Base-by-base conservation (phyloP, 2,797 vertebrate species). In the Lagocephalus sceleratus region DNA sequence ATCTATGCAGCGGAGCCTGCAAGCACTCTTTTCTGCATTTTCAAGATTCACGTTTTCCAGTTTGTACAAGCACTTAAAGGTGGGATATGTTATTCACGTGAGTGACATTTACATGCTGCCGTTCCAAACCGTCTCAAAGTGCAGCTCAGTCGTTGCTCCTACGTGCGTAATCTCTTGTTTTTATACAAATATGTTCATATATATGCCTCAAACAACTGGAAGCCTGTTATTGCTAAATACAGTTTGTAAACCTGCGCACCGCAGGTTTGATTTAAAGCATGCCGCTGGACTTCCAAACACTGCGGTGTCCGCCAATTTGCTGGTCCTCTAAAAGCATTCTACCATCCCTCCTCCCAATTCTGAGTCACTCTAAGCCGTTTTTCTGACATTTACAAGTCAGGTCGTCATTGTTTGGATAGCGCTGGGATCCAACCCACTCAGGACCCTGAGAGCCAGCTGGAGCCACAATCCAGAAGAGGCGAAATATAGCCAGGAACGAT, bases 321-420 rank as follows among this genome's bases (percentile, higher is more conserved):
- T 58, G 46, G 41, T 62, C 64, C 59, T 7, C n/a, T 47, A 35
- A 73, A 56, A 71, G 49, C 49, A 67, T 41, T 29, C 43, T 15
- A 12, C 25, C 11, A 0, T 47, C 56, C 56, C 6, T 51, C 32
- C 39, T 6, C 20, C n/a, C n/a, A 35, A 32, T 50, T 46, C 44
- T 32, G 25, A 63, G 46, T 15, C 17, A 63, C 20, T 67, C 63
- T 63, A 41, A 23, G 17, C 47, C 12, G 43, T 66, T 73, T n/a
- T 71, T 62, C 54, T 67, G 58, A 65, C 65, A 69, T 75, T 67
- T 72, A 60, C 69, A 68, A 53, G 44, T 59, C 21, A 55, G 46
- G 53, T 48, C n/a, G 48, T 62, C 63, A 70, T 78, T 88, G 70
- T 82, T 64, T 70, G 56, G 57, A 64, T 78, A 78, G 79, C 58